Evolutionary conservation across 2,888 invertebrate genomes (phyloP), one percentile per base, ranked within the genome.

Genomic region (Aleiodes leptofemur): DNA sequence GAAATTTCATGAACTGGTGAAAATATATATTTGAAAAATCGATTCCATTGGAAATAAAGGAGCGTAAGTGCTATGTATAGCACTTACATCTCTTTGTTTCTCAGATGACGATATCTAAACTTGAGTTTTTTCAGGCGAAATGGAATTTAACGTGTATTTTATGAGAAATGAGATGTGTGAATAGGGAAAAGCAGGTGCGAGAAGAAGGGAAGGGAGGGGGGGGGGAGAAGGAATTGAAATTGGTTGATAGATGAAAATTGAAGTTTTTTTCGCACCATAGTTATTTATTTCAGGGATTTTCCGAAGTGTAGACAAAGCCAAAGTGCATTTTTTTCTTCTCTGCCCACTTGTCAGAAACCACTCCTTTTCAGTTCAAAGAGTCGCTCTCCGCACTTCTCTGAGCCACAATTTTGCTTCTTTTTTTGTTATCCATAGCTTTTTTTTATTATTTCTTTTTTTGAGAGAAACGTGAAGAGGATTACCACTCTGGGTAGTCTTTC

Each of bases 251-350:
- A n/a, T 11, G n/a, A 59, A 57, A 59, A 48, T 48, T 13, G 23
- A 14, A 56, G 55, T 56, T 13, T 43, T 48, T 29, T 50, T 14
- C 11, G 5, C 34, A 23, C 34, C 61, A 13, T 38, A 4, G 51
- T 61, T 16, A 72, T 72, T 72, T 66, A 72, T 72, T 66, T 64
- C 23, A 43, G 13, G 34, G 48, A 6, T 14, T 16, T 55, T 55
- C 11, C 43, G 11, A 55, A 7, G 53, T 29, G 66, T 66, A 43
- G 16, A 23, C 66, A 29, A 43, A 43, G 66, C 4, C 50, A 23
- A 69, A 66, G 72, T 55, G 16, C 14, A 11, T 38, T 64, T 55
- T 72, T 56, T 38, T 23, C 55, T 8, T 8, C 55, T 8, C 9
- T 38, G n/a, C 11, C 34, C 9, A 64, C 64, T 43, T 64, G 14